Conservation (phyloP, 1,140 invertebrate species). For the Halotydeus destructor region DNA sequence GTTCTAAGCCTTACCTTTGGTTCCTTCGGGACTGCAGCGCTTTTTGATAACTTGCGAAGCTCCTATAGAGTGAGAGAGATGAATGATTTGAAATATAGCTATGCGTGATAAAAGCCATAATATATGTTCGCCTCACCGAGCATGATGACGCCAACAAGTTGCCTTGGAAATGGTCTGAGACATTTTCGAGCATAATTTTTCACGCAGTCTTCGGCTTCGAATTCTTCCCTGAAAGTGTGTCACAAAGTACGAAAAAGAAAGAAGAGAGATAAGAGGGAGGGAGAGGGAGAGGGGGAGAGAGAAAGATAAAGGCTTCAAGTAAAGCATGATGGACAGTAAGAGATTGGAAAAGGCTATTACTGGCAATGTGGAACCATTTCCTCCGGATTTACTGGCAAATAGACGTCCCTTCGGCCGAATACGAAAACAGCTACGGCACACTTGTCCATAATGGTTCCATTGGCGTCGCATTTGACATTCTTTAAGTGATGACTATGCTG, state of each 20-base stretch:
- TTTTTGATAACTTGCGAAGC: constrained; percentile 10
- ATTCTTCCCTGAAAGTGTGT: constrained; percentile 9
- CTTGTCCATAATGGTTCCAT: constrained; percentile 9
- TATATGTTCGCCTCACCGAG: constrained; percentile 4
- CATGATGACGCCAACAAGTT: constrained; percentile 9
- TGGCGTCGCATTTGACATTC: constrained; percentile 7
- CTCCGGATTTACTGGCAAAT: constrained; percentile 7
- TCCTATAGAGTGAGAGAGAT: neutral
- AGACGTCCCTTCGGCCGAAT: constrained; percentile 9
- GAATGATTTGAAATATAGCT: neutral
- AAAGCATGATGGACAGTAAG: neutral
- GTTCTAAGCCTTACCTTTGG: constrained; percentile 5
- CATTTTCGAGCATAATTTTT: constrained; percentile 10
- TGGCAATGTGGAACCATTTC: constrained; percentile 14
- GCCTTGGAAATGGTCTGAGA: constrained; percentile 6
- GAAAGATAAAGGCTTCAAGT: neutral
- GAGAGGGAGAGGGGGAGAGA: neutral
- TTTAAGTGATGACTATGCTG: too few relatives aligned
- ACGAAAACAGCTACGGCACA: constrained; percentile 6
- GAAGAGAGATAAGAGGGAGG: neutral
- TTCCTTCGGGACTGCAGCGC: constrained; percentile 11
- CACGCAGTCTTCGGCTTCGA: constrained; percentile 12
- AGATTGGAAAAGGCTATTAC: constrained; percentile 1
- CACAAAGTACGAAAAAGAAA: too few relatives aligned
- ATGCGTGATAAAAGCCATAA: neutral